phyloP scores from a whole-genome alignment of 1,140 invertebrate genomes.

The Radopholus similis region DNA sequence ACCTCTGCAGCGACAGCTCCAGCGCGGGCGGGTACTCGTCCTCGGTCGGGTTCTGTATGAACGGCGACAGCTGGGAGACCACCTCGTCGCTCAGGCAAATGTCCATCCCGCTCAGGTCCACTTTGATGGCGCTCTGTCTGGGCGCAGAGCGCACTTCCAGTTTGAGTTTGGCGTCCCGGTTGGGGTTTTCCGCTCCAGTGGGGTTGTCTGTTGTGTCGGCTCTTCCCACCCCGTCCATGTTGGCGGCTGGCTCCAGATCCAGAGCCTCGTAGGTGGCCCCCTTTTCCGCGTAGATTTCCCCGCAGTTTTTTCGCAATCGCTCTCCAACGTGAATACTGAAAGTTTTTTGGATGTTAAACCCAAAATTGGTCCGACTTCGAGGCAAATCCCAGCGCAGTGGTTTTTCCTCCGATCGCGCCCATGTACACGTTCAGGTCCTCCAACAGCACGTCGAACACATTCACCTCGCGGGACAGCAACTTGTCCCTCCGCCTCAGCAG shows the following conservation, averaged over 20 bases:
- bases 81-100: conserved; percentile 18
- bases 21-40: conserved; percentile 1
- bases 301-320: neutral
- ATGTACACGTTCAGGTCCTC: conserved; percentile 14
- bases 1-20: conserved; percentile 17
- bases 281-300: conserved; percentile 12
- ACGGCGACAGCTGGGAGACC: conserved; percentile 18
- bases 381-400: conserved; percentile 14
- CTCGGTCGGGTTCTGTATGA: conserved; percentile 11
- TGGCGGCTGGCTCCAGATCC: neutral
- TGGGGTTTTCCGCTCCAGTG: neutral
- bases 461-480: conserved; percentile 13
- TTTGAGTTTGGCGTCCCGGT: neutral
- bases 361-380: conserved; percentile 2
- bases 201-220: neutral
- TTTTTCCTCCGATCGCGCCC: neutral
- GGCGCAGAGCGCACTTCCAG: conserved; percentile 6
- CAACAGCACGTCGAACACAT: conserved; percentile 20
- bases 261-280: neutral
- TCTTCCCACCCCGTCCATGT: neutral
- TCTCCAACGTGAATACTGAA: conserved; percentile 15
- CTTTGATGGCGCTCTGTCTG: conserved; percentile 7
- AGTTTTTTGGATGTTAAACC: neutral
- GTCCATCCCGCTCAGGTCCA: conserved; percentile 15
- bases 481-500: conserved; percentile 10